A percentile compares a stretch with the other conserved stretches of the same genome.
Evolutionary conservation across 2,797 vertebrate species (phyloP).

Genomic region (Tenualosa ilisha): DNA sequence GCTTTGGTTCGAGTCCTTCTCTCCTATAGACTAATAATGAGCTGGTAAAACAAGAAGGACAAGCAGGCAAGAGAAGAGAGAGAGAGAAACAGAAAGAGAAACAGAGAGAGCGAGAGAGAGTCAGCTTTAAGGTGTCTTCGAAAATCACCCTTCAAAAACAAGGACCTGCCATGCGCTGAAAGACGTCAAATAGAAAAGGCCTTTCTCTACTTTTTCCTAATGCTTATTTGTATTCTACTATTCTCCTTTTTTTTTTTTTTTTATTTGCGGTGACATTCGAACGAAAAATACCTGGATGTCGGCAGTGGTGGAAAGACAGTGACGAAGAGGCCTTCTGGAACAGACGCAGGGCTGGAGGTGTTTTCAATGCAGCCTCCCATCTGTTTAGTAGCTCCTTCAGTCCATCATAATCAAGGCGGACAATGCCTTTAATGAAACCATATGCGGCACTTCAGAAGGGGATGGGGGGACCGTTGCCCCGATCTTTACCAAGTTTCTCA

Average conservation of each 20-base stretch:
- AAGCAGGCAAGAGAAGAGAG: background rate
- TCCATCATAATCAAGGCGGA: background rate
- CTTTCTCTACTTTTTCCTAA: too few species aligned
- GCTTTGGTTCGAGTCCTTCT: background rate
- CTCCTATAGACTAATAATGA: constrained; percentile 4
- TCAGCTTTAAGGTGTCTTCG: background rate
- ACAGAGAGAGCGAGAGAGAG: background rate
- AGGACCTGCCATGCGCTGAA: background rate
- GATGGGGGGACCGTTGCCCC: background rate
- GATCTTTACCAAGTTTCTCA: background rate
- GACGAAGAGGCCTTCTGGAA: background rate
- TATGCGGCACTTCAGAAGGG: background rate
- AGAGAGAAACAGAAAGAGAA: background rate
- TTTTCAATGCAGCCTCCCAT: background rate
- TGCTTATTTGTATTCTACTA: too few species aligned
- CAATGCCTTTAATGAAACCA: constrained; percentile 1
- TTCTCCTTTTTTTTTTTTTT: background rate
- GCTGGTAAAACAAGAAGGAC: background rate
- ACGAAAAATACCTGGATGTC: background rate
- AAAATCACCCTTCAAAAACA: background rate
- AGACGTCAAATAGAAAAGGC: background rate
- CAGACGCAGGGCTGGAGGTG: background rate
- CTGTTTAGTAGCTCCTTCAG: background rate
- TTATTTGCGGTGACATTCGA: background rate
- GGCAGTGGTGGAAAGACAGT: background rate